Base-by-base conservation (phyloP, 2,888 invertebrate species). In the Rhogogaster chlorosoma region DNA sequence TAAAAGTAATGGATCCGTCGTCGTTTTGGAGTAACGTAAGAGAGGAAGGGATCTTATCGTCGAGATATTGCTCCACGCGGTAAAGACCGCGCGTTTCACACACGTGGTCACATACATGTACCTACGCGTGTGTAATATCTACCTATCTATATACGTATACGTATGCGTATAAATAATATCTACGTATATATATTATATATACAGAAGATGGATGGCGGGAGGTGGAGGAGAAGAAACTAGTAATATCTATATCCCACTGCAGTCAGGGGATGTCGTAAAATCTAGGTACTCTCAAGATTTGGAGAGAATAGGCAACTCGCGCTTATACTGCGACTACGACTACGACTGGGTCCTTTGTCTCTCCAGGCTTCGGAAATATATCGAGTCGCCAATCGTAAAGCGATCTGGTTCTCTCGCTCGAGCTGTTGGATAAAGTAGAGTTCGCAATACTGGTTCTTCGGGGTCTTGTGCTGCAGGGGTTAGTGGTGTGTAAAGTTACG, bases 221-320 rank as follows among this genome's bases (percentile, higher is more conserved):
- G 12, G 42, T 22, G 57, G 9, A 10, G 61, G 22, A 26, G 61
- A 4, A 26, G 26, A 61, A 12, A 73, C 38, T 10, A 73, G 73
- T 42, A 42, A 73, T 67, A 67, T 67, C 67, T 32, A 67, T 12
- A 67, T 12, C 29, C 67, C 67, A 12, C 9, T 53, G 53, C 45
- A 45, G 61, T 26, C 32, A 67, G 10, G 42, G 71, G 71, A 73
- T 73, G 71, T 42, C 38, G 71, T 42, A 73, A 73, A 73, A 42
- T 18, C 42, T 73, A 42, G 42, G 71, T 73, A 73, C 71, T 42
- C 38, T 84, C 85, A 86, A 86, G 84, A 84, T 71, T 83, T 82
- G 49, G 75, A 85, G 83, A 29, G 53, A 83, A 67, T 49, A 84
- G 29, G 36, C 15, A 70, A 70, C 70, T n/a, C 18, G 70, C 70